Base-by-base conservation (phyloP, 2,113 vertebrate genomes). In the Periophthalmus modestus region DNA sequence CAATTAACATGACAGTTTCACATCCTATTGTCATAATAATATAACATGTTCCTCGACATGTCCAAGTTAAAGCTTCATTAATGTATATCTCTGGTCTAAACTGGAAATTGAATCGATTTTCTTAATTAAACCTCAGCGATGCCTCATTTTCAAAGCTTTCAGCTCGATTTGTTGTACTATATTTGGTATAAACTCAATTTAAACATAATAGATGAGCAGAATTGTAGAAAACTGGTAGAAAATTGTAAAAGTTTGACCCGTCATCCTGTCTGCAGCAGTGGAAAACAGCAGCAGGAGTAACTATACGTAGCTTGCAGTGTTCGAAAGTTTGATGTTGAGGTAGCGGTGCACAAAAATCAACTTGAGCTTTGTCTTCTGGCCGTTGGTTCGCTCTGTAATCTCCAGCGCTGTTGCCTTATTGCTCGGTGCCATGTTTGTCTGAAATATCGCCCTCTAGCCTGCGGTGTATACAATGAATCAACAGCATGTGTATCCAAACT, bases 371-470 rank as follows among this genome's bases (percentile, higher is more conserved):
- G n/a, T n/a, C n/a, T 55, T n/a, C 33, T 28, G 13, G 34, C 59
- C 28, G 6, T 1, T 10, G 19, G 6, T 21, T 21, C 11, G 9
- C 7, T 55, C 57, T 23, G n/a, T 59, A 14, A 46, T 9, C 24
- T 65, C 62, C 36, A 11, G 0, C 34, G 1, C 62, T 66, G 33
- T 39, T 33, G 61, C 33, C 34, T 34, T 24, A 34, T 36, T 46
- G 23, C 75, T 77, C 71, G 66, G 72, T 84, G 78, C 71, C 16
- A 16, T 18, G 43, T 76, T 79, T 66, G 78, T 78, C 69, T 82
- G 80, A 68, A 66, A 59, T 39, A 66, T 74, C 74, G 68, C 69
- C 50, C 9, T 4, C 47, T 47, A 68, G 47, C 61, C 43, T 68
- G 68, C 73, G 69, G 71, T 61, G 48, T 23, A 63, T 59, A 68